Evolutionary conservation across 1,140 invertebrate genomes (phyloP).

Genomic region (Lethocerus indicus): DNA sequence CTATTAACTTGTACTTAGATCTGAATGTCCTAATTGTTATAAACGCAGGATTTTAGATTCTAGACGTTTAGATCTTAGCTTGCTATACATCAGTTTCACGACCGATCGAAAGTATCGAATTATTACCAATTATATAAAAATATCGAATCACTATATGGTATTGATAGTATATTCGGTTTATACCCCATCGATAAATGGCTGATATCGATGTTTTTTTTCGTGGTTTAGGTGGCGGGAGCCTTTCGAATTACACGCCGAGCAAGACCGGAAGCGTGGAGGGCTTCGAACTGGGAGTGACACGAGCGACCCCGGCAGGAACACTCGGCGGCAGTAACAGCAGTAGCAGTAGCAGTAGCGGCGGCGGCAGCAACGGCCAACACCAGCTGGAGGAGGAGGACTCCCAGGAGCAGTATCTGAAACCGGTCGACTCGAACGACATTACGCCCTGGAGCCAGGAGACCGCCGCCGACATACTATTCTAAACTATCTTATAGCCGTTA

Average conservation of each 20-base stretch:
- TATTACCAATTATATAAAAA: neutral
- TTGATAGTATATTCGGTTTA: neutral
- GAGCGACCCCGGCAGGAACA: conserved; percentile 22
- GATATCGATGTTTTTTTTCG: neutral
- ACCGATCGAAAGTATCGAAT: neutral
- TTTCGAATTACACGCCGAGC: conserved; percentile 42
- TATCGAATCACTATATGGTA: neutral
- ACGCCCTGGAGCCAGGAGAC: conserved; percentile 43
- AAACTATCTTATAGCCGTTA: conserved; percentile 17
- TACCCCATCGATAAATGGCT: neutral
- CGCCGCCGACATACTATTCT: conserved; percentile 43
- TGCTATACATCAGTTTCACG: neutral
- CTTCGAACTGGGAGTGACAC: conserved; percentile 46
- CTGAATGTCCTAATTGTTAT: too few relatives aligned
- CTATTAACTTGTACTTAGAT: too few relatives aligned
- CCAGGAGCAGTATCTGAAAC: conserved; percentile 35
- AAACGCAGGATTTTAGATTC: too few relatives aligned
- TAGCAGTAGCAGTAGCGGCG: conserved; percentile 12
- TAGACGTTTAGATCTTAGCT: neutral
- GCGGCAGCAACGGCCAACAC: neutral
- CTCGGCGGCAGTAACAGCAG: conserved; percentile 15
- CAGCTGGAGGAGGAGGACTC: neutral
- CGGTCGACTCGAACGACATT: conserved; percentile 32
- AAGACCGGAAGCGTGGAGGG: conserved; percentile 33
- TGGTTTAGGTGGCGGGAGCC: conserved; percentile 26